Evolutionary conservation across 2,888 invertebrate genomes (phyloP).

Genomic region (Hydrotaea diabolus): DNA sequence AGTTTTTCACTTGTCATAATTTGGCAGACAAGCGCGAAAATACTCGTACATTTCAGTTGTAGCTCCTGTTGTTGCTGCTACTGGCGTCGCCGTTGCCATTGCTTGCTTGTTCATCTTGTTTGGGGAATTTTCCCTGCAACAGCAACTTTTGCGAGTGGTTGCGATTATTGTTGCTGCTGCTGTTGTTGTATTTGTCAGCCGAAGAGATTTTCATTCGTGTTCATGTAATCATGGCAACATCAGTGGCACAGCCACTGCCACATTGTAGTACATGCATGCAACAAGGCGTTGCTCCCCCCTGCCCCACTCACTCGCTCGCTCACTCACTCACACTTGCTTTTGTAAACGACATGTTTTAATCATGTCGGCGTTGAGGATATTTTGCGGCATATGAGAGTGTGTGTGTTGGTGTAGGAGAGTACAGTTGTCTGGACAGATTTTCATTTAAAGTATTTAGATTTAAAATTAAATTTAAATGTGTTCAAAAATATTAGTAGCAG

Average conservation of each 20-base stretch:
- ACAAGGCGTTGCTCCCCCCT: not conserved
- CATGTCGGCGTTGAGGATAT: conserved; percentile 47
- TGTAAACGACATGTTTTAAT: conserved; percentile 57
- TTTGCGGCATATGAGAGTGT: not conserved
- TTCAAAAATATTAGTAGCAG: too few relatives aligned
- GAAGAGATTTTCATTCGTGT: conserved; percentile 59
- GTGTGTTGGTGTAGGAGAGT: not conserved
- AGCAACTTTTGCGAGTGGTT: conserved; percentile 48
- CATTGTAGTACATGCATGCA: conserved; percentile 28
- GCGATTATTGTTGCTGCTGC: not conserved
- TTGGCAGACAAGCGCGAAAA: conserved; percentile 69
- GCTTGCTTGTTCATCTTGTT: conserved; percentile 36
- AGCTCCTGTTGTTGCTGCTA: conserved; percentile 36
- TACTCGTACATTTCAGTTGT: conserved; percentile 55
- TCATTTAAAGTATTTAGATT: too few relatives aligned
- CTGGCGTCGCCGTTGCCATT: conserved; percentile 25
- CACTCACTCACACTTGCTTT: conserved; percentile 44
- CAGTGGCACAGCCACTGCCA: conserved; percentile 35
- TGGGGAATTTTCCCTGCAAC: conserved; percentile 53
- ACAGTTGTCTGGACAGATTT: too few relatives aligned
- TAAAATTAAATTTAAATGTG: too few relatives aligned
- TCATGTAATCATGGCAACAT: conserved; percentile 52
- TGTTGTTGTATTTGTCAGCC: conserved; percentile 52
- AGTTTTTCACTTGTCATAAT: conserved; percentile 68
- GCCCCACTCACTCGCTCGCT: too few relatives aligned